Evolutionary conservation across 2,797 vertebrate genomes (phyloP), one percentile per base, ranked within the genome.

Genomic region (Poecilia velifera): DNA sequence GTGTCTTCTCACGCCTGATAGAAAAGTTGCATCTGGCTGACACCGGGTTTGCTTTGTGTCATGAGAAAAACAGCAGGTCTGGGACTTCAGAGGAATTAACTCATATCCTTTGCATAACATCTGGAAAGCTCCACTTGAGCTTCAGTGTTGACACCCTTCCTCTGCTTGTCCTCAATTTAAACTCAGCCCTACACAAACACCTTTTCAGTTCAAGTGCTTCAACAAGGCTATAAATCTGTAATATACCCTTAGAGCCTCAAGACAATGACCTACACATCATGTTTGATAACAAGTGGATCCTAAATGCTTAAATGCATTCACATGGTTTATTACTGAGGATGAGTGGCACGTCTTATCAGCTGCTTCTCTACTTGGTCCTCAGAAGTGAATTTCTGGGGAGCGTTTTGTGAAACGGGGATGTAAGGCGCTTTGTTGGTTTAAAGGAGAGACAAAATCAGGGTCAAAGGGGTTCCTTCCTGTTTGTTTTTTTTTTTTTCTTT

Each of bases 101-200:
- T 94, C 92, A 94, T 88, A 94, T 96, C 95, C 95, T 95, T 85
- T 89, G 77, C 82, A 88, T 49, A 92, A 95, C 95, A 96, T 95
- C 94, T 96, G 95, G 94, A 95, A 96, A 95, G 85, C 91, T 93
- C 83, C 82, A 92, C 92, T 91, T 77, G 85, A 90, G 78, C 39
- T 70, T 79, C n/a, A 55, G 28, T 3, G 88, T 76, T 86, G 87
- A 90, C 95, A 84, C 94, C 94, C 95, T 95, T 96, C 95, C 95
- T 93, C 83, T 59, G 66, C 88, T 83, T 90, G 87, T 87, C 81
- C 76, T 75, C 76, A 46, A 62, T 71, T 81, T 84, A 76, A 86
- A 79, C 82, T 55, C 79, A 47, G 62, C 77, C 74, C 66, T 73
- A 83, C 79, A 86, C 64, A 83, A 85, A 85, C 86, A 76, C 28